phyloP scores from a whole-genome alignment of 2,888 invertebrate species.

The Nysson spinosus region DNA sequence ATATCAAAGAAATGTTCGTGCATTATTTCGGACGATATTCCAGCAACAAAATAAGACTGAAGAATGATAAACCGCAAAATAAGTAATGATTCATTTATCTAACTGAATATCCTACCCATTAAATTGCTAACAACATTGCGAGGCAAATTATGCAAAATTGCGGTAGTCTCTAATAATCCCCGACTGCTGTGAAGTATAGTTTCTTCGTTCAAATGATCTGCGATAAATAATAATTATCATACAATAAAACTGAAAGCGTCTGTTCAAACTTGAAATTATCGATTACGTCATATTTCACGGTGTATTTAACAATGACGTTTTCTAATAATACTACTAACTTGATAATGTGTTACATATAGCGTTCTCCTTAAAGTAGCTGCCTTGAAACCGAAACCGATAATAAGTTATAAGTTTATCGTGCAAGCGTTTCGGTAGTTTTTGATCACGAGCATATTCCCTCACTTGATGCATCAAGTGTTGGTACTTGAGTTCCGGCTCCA shows the following conservation, averaged over 20 bases:
- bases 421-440: constrained; percentile 79
- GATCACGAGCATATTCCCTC: constrained; percentile 81
- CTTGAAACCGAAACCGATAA: constrained; percentile 81
- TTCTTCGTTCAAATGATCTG: constrained; percentile 69
- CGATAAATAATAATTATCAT: background rate
- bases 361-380: constrained; percentile 80
- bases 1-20: too few relatives aligned
- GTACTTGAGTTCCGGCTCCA: constrained; percentile 77
- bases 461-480: constrained; percentile 80
- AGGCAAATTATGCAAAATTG: constrained; percentile 68
- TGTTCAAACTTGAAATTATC: too few relatives aligned
- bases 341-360: constrained; percentile 80
- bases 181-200: constrained; percentile 67
- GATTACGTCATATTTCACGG: too few relatives aligned
- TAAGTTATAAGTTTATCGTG: constrained; percentile 80
- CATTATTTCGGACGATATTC: too few relatives aligned
- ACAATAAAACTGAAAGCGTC: background rate
- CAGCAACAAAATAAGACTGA: too few relatives aligned
- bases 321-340: constrained; percentile 71
- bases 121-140: constrained; percentile 62
- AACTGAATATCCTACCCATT: constrained; percentile 62
- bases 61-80: too few relatives aligned
- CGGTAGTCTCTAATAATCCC: constrained; percentile 66
- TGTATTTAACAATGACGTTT: background rate
- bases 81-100: too few relatives aligned